These are phyloP conservation scores for Seriola dumerili DNA, from an alignment of 2,113 vertebrate genomes.

Conservation along the genomic window DNA sequence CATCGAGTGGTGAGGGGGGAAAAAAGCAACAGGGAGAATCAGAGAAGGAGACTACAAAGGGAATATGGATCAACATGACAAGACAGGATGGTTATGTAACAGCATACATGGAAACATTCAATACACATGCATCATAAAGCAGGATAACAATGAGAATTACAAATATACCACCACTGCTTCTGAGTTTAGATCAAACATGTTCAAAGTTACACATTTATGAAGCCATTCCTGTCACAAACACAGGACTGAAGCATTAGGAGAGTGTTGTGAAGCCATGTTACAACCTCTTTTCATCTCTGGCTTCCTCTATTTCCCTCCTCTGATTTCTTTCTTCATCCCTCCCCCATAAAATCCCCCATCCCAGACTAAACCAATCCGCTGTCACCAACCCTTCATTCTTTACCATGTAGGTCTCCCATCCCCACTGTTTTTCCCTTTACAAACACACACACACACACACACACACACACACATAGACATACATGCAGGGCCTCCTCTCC, in stretches of 20 bases:
- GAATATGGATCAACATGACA: constrained; percentile 25
- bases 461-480: constrained; percentile 22
- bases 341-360: constrained; percentile 42
- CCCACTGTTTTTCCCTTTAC: constrained; percentile 33
- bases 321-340: constrained; percentile 42
- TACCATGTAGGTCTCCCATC: constrained; percentile 56
- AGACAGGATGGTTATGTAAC: constrained; percentile 43
- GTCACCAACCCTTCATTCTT: constrained; percentile 57
- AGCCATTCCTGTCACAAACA: constrained; percentile 24
- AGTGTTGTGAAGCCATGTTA: constrained; percentile 51
- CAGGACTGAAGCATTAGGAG: constrained; percentile 9
- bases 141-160: constrained; percentile 2
- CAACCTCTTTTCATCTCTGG: constrained; percentile 58
- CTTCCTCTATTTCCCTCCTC: constrained; percentile 19
- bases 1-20: constrained; percentile 17
- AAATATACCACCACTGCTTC: not conserved
- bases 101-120: constrained; percentile 5
- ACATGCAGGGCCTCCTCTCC: constrained; percentile 73
- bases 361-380: constrained; percentile 64
- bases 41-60: constrained; percentile 23
- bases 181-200: constrained; percentile 20
- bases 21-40: constrained; percentile 8
- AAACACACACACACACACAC: constrained; percentile 49
- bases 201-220: constrained; percentile 31
- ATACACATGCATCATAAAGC: not conserved